Conservation (phyloP, 2,797 vertebrate genomes). For the Phyllotis vaccarum region DNA sequence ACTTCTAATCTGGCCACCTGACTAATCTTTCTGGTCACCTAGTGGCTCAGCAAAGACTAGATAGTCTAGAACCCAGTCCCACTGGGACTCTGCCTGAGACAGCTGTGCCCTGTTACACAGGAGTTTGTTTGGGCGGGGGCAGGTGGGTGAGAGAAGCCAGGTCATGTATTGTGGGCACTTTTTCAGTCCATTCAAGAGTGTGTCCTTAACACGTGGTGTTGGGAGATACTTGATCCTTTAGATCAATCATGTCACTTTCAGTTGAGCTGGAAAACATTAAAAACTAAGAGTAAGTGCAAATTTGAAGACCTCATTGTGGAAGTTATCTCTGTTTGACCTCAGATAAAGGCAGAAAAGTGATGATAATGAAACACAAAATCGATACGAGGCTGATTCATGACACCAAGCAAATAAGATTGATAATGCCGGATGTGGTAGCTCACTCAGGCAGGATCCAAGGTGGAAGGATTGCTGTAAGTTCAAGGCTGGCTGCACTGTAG, state of each 20-base stretch:
- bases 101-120: neutral
- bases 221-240: slow-evolving; percentile 33
- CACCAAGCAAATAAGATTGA: neutral
- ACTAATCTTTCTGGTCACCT: neutral
- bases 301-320: slow-evolving; percentile 27
- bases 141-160: neutral
- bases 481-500: neutral
- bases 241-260: neutral
- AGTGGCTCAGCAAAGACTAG: neutral
- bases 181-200: neutral
- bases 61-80: neutral
- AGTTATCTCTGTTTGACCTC: slow-evolving; percentile 15
- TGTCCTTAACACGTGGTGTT: slow-evolving; percentile 44
- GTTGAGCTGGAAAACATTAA: slow-evolving; percentile 25
- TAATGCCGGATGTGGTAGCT: neutral
- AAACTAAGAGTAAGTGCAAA: slow-evolving; percentile 19
- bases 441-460: neutral
- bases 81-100: neutral
- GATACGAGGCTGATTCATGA: neutral
- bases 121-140: too few species aligned
- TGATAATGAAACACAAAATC: neutral
- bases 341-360: neutral
- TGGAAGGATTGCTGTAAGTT: neutral
- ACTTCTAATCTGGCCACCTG: neutral
- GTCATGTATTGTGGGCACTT: neutral